Percentiles rank a stretch among this genome's conserved stretches.
Evolutionary conservation across 1,140 invertebrate species (phyloP).

Genomic region (Mactra quadrangularis): DNA sequence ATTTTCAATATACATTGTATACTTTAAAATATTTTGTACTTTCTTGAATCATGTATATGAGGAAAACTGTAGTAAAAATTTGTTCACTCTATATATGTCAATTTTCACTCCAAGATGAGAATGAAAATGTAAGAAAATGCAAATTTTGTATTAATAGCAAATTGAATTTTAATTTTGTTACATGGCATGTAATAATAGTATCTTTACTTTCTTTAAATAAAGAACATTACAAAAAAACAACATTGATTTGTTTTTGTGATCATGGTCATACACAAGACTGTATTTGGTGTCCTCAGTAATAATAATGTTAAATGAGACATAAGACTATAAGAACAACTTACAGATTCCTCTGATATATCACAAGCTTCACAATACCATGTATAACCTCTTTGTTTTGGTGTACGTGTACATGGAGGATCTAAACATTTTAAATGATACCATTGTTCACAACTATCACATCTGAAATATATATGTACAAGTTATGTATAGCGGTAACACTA

Average conservation of each 20-base stretch:
- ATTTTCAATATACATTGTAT: no score
- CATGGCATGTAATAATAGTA: neutral
- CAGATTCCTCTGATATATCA: slow-evolving; percentile 89
- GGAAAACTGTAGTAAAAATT: no score
- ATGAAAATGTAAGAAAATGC: neutral
- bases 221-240: no score
- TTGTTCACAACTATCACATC: slow-evolving; percentile 94
- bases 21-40: no score
- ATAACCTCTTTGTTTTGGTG: slow-evolving; percentile 95
- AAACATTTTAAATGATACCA: slow-evolving; percentile 96
- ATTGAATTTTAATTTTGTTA: neutral
- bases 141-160: neutral
- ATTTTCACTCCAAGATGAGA: no score
- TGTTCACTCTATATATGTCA: no score
- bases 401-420: slow-evolving; percentile 95
- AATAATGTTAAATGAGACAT: neutral
- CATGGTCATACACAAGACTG: neutral
- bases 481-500: no score
- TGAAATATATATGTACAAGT: no score
- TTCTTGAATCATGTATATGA: no score
- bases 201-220: no score
- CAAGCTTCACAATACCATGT: slow-evolving; percentile 98
- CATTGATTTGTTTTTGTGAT: neutral
- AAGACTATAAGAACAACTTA: slow-evolving; percentile 25
- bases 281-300: neutral